A percentile compares a stretch with the other conserved stretches of the same genome.
Conservation (phyloP, 2,888 invertebrate genomes). For the Gari tellinella region DNA sequence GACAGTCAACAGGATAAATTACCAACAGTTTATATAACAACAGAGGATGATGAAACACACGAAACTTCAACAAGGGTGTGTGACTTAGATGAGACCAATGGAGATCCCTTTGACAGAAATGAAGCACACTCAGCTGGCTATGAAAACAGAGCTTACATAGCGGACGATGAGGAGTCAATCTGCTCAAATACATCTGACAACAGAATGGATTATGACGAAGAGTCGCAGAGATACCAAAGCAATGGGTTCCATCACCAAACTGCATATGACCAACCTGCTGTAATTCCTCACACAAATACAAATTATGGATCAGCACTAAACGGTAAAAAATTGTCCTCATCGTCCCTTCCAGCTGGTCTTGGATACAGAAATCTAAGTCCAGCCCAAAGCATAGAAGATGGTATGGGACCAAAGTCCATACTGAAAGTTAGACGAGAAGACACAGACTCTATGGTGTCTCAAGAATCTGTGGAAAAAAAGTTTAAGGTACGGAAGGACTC, state of each 20-base stretch:
- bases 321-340: slow-evolving; percentile 12
- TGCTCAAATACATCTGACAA: not conserved
- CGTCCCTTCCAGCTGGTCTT: slow-evolving; percentile 16
- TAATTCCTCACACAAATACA: no score
- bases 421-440: slow-evolving; percentile 45
- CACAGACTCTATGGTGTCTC: slow-evolving; percentile 52
- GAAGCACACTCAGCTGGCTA: not conserved
- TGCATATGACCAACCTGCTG: no score
- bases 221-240: no score
- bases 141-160: slow-evolving; percentile 26
- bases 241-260: no score
- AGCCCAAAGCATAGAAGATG: no score
- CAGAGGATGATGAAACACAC: no score
- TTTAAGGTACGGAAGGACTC: slow-evolving; percentile 72
- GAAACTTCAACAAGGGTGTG: no score
- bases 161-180: slow-evolving; percentile 16
- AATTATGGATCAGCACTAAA: not conserved
- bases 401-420: slow-evolving; percentile 41
- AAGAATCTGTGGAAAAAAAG: slow-evolving; percentile 30
- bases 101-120: not conserved
- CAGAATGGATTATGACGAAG: no score
- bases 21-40: no score
- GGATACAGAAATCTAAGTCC: slow-evolving; percentile 2
- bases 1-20: no score
- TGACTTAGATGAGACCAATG: no score